Conservation (phyloP, 1,140 invertebrate genomes). For the Theocolax elegans region DNA sequence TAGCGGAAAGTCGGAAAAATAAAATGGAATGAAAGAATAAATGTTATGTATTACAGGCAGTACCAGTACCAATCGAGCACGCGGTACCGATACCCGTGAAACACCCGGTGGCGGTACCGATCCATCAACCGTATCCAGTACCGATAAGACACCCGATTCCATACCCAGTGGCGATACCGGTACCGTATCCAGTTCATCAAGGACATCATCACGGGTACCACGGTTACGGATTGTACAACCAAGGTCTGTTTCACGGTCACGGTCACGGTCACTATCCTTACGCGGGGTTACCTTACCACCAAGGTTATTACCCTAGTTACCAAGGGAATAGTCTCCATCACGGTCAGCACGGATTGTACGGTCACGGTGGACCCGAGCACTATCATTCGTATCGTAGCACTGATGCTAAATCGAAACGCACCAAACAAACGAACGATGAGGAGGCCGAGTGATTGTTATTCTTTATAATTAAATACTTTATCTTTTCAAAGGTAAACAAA, state of each 20-base stretch:
- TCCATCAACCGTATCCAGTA: conserved; percentile 50
- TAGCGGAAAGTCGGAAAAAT: too few species aligned
- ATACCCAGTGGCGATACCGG: conserved; percentile 53
- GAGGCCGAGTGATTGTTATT: conserved; percentile 9
- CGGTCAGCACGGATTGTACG: background rate
- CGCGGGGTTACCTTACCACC: conserved; percentile 20
- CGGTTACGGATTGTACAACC: conserved; percentile 12
- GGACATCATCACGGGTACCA: conserved; percentile 11
- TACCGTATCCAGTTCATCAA: conserved; percentile 49
- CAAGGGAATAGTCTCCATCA: conserved; percentile 40
- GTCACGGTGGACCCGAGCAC: background rate
- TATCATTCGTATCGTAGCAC: conserved; percentile 26
- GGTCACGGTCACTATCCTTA: conserved; percentile 36
- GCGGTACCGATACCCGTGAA: conserved; percentile 50
- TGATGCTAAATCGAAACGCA: conserved; percentile 26
- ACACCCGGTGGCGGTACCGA: conserved; percentile 48
- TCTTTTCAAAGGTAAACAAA: too few species aligned
- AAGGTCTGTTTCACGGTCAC: conserved; percentile 40
- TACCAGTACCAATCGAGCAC: conserved; percentile 50
- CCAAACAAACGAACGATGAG: conserved; percentile 27
- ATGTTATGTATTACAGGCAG: conserved; percentile 46
- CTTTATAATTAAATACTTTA: too few species aligned
- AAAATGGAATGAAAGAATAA: too few species aligned
- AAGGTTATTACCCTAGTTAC: conserved; percentile 39
- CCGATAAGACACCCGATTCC: conserved; percentile 53